These are phyloP conservation scores for Enteromius treurensis DNA, from an alignment of 2,797 vertebrate genomes.

Conservation along the genomic window DNA sequence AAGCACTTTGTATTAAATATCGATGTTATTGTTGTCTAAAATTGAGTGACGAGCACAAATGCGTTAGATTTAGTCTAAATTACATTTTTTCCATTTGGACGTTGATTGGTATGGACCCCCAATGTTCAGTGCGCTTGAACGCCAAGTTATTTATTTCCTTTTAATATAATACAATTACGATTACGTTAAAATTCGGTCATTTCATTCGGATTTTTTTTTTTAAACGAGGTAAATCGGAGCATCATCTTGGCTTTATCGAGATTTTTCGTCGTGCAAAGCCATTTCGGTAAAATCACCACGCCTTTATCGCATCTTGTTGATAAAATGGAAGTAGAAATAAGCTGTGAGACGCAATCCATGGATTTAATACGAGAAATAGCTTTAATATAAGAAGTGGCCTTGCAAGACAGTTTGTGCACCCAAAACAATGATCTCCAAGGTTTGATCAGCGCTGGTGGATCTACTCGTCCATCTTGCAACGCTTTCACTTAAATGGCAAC, in stretches of 20 bases:
- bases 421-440: constrained; percentile 18
- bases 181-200: not conserved
- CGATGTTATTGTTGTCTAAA: not conserved
- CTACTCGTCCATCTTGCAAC: constrained; percentile 57
- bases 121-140: not conserved
- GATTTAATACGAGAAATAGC: not conserved
- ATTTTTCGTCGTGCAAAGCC: constrained; percentile 69
- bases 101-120: not conserved
- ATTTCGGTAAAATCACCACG: constrained; percentile 79
- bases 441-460: constrained; percentile 27
- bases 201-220: not conserved
- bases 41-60: not conserved
- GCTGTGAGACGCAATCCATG: not conserved
- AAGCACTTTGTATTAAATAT: not conserved
- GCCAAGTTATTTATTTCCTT: not conserved
- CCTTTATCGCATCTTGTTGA: constrained; percentile 78
- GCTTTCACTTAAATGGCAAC: constrained; percentile 52
- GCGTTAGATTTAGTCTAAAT: not conserved
- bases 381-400: not conserved
- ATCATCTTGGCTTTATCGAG: constrained; percentile 42
- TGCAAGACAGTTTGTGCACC: not conserved
- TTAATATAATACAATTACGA: not conserved
- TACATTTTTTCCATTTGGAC: not conserved
- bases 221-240: not conserved
- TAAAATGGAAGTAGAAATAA: constrained; percentile 43